Evolutionary conservation across 2,113 vertebrate genomes (phyloP), one percentile per base, ranked within the genome.

Genomic region (Lasiurus cinereus): DNA sequence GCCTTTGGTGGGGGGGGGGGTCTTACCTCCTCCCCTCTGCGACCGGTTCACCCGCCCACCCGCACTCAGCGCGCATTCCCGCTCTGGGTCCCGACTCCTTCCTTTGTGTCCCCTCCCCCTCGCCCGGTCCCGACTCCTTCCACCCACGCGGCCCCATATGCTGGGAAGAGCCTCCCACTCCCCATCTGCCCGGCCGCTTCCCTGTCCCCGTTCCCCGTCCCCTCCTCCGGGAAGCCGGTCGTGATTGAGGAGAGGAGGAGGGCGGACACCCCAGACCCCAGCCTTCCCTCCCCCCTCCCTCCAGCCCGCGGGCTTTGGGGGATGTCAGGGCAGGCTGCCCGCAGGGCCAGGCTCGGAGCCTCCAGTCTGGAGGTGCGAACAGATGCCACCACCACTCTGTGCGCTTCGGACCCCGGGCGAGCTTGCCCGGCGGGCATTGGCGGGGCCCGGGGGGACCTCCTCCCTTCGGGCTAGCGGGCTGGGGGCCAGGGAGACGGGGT

Each of bases 161-260:
- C 92, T 93, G 95, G 95, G 88, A 97, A 97, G 94, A 97, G 93
- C 96, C 93, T 95, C 97, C 97, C 93, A 97, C 97, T 96, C 73
- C 96, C 97, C 97, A 97, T 97, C 97, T 97, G 97, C 93, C 92
- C 46, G 96, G 85, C 77, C 76, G 62, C 90, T 97, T 95, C 77
- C 92, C 96, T 70, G 93, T 78, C 92, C 96, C 93, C 39, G 83
- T 93, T 88, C 77, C 56, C 27, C 0, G 33, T 88, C 92, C 82
- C 89, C 78, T 97, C 96, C 95, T 97, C 94, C 97, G 72, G 96
- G 97, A 96, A 97, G 97, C 92, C 91, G 36, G 90, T 95, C 96
- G 77, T 93, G 96, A 93, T 96, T 96, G 77, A 93, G 52, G 72
- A 22, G 36, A 67, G n/a, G n/a, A 82, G 22, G 33, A 48, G 36